Evolutionary conservation across 1,140 invertebrate species (phyloP), one percentile per base, ranked within the genome.

Genomic region (Tribolium madens): DNA sequence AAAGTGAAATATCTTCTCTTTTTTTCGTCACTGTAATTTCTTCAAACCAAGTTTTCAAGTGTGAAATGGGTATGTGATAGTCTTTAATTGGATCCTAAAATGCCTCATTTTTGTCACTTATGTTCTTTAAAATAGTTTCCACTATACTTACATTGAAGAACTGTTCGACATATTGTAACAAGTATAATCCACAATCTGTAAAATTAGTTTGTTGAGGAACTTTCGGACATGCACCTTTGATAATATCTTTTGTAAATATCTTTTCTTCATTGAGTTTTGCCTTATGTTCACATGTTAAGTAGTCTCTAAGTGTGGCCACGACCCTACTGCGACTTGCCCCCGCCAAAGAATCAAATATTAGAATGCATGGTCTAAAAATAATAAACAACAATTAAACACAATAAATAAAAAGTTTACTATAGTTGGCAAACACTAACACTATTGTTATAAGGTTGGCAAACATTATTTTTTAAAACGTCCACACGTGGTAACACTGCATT

Each of bases 181-280:
- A 87, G 87, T 96, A 99, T 3, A 99, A 88, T 1, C 98, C 98
- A 88, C 98, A 99, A 87, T 99, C 98, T 42, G 94, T 96, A 84
- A 93, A 97, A 88, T 99, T 99, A 76, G 93, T 96, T 88, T 99
- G 98, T 84, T 98, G 96, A 13, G 97, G 97, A 75, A 98, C 95
- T 88, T 95, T 95, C 0, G 95, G 94, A 82, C 90, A 91, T 60
- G 91, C 90, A 1, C 96, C 96, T 83, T 93, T 94, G 70, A 97
- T 94, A 14, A 92, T 93, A 82, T 93, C 90, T 85, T 93, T 95
- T 26, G 91, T 92, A 84, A 95, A 96, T 50, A 89, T 80, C 84
- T 89, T 91, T 83, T 87, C 90, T 76, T 76, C 84, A 52, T 87
- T 88, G 82, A 89, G 91, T 91, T 96, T 97, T 1, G 92, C 91